Conservation (phyloP, 2,888 invertebrate species). For the Cancer borealis region DNA sequence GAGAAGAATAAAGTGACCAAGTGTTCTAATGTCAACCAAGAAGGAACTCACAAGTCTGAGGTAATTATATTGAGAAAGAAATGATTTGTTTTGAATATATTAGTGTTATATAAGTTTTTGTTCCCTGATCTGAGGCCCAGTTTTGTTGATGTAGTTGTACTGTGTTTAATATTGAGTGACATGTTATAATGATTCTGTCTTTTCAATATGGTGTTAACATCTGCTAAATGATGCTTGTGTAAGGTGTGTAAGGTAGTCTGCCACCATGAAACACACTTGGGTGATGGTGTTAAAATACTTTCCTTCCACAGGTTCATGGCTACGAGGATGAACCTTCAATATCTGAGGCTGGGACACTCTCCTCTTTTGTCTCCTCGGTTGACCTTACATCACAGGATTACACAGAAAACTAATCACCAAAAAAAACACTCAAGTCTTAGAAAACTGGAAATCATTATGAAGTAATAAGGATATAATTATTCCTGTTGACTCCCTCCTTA, state of each 20-base stretch:
- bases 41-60: constrained; percentile 62
- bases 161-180: no score
- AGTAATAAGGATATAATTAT: not conserved
- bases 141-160: not conserved
- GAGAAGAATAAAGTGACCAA: constrained; percentile 72
- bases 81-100: not conserved
- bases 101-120: not conserved
- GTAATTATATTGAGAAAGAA: constrained; percentile 16
- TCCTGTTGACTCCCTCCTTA: not conserved
- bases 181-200: no score
- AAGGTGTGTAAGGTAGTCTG: no score
- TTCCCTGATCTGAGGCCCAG: not conserved
- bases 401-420: not conserved
- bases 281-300: not conserved
- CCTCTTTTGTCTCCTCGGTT: constrained; percentile 64
- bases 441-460: no score
- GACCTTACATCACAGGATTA: constrained; percentile 66
- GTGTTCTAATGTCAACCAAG: constrained; percentile 56
- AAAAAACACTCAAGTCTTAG: not conserved
- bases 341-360: constrained; percentile 66
- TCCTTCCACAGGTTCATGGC: constrained; percentile 33
- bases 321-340: constrained; percentile 53
- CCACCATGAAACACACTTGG: not conserved
- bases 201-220: no score
- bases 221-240: no score